Percentiles rank a stretch among this genome's conserved stretches.
Conservation (phyloP, 2,888 invertebrate genomes). For the Ormyrus nitidulus region DNA sequence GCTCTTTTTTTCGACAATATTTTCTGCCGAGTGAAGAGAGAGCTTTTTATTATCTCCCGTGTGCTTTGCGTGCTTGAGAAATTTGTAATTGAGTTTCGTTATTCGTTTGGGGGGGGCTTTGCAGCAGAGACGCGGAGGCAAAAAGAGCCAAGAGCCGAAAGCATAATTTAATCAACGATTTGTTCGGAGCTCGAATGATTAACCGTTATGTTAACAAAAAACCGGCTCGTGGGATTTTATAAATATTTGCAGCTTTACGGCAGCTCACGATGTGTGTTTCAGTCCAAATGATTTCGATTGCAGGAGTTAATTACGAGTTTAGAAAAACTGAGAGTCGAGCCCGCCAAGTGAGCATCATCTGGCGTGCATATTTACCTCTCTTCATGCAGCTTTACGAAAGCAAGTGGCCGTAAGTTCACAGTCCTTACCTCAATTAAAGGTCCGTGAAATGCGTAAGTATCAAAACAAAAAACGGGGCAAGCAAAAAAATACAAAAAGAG, state of each 20-base stretch:
- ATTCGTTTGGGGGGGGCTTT: neutral
- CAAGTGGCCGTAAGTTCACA: conserved; percentile 36
- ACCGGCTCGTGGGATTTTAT: no score
- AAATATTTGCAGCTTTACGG: no score
- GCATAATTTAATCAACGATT: neutral
- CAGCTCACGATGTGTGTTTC: no score
- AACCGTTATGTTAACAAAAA: neutral
- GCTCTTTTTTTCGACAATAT: conserved; percentile 4
- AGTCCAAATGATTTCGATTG: no score
- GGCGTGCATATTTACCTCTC: neutral
- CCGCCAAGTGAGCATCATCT: neutral
- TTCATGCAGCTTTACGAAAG: conserved; percentile 9
- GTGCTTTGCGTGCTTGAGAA: conserved; percentile 7
- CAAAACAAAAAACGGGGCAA: conserved; percentile 35
- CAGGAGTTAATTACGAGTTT: no score
- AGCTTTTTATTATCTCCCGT: neutral
- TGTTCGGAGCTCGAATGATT: neutral
- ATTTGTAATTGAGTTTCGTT: conserved; percentile 27
- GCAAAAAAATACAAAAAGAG: conserved; percentile 28
- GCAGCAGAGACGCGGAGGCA: neutral
- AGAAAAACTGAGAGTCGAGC: no score
- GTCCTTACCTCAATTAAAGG: conserved; percentile 46
- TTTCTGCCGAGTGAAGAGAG: neutral
- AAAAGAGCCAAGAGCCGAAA: conserved; percentile 1
- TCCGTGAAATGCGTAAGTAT: conserved; percentile 35